Conservation (phyloP, 2,797 vertebrate species). For the Pangasius sanitwongsei region DNA sequence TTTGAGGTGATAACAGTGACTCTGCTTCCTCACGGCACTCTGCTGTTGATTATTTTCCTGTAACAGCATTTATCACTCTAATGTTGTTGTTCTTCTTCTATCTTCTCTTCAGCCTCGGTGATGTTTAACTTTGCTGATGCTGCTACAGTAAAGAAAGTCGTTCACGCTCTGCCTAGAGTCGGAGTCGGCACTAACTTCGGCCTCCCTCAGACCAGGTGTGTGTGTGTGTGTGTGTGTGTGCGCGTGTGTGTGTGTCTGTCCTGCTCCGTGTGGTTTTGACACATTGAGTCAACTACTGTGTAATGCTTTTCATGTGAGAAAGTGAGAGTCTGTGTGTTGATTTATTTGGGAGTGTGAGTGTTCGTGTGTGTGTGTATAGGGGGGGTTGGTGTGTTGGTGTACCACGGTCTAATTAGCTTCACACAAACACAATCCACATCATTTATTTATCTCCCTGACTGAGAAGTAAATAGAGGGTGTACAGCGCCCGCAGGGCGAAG, state of each 20-base stretch:
- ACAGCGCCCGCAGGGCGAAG: constrained; percentile 62
- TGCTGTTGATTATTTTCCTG: background rate
- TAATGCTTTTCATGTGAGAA: background rate
- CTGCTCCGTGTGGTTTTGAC: background rate
- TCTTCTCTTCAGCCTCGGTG: constrained; percentile 80
- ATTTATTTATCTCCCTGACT: constrained; percentile 74
- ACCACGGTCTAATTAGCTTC: constrained; percentile 67
- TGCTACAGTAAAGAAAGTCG: constrained; percentile 93
- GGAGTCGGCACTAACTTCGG: constrained; percentile 96
- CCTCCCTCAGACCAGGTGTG: constrained; percentile 92
- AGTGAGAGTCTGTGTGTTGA: background rate
- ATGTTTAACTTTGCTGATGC: constrained; percentile 97
- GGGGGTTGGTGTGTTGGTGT: constrained; percentile 9
- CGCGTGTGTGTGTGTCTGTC: background rate
- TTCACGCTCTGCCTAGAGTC: constrained; percentile 91
- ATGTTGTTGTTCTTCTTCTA: background rate
- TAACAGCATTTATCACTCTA: background rate
- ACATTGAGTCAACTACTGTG: background rate
- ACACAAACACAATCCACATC: constrained; percentile 70
- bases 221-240: constrained; percentile 1
- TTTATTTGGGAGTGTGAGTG: background rate
- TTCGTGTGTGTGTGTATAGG: background rate
- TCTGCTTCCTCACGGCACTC: too few species aligned
- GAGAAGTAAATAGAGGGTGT: constrained; percentile 64
- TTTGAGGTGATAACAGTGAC: too few species aligned